Base-by-base conservation (phyloP, 2,797 vertebrate genomes). In the Columba guinea region DNA sequence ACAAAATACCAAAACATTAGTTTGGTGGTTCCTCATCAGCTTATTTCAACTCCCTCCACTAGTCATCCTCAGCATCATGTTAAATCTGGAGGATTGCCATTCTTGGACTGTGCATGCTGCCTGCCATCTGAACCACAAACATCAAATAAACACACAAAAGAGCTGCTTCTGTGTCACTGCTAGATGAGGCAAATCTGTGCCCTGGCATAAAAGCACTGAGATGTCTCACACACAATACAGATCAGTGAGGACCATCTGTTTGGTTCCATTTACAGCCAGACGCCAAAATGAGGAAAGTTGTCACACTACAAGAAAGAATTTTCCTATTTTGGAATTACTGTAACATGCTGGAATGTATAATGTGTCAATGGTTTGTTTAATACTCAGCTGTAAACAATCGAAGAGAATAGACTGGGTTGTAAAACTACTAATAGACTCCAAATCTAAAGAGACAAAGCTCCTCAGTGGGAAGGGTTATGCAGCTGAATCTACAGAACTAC, bases 191-290 rank as follows among this genome's bases (percentile, higher is more conserved):
- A 87, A 94, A 96, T 96, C 94, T 93, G 58, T 84, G 77, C 68
- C 87, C 77, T 92, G 62, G 85, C 94, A 95, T 91, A 94, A 95
- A 97, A 94, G 77, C 89, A 83, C 78, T 77, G 85, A 93, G 63
- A 96, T 73, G n/a, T 69, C 93, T 91, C 89, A 64, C 48, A 79
- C 78, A 95, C 49, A 95, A 94, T 81, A 82, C 87, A 95, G 68
- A 96, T 93, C 77, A 95, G 80, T 9, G 52, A 86, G 55, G 51
- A 93, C 96, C 96, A 97, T 97, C 96, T 97, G 97, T 68, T 85
- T 95, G 78, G 53, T 96, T 95, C 90, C 64, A 55, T 90, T 89
- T 95, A 65, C 65, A 87, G 84, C 84, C 92, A 96, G 79, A 78
- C 56, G 75, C 35, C 11, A 89, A 94, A 94, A 93, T 46, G 39